Evolutionary conservation across 2,113 vertebrate genomes (phyloP).

Genomic region (Tyrannus savana): DNA sequence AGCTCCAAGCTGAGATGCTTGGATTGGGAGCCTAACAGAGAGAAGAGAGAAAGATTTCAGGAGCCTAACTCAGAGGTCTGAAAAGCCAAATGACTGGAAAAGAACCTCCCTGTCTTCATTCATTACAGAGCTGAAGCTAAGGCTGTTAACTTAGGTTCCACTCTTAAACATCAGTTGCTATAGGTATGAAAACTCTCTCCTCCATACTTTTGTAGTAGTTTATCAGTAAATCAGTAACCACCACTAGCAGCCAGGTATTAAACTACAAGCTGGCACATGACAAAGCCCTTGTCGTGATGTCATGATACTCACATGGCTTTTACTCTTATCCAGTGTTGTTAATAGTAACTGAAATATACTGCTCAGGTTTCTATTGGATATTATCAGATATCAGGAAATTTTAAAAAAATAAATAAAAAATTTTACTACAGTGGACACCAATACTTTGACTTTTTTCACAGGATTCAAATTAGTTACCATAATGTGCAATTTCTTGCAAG

Average conservation of each 20-base stretch:
- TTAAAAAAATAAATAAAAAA: background rate
- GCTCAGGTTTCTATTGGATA: background rate
- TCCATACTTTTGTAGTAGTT: background rate
- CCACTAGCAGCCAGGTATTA: background rate
- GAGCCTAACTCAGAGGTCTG: background rate
- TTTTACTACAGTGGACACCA: background rate
- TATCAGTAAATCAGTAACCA: background rate
- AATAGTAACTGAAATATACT: background rate
- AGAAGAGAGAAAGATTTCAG: background rate
- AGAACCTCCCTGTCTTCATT: background rate
- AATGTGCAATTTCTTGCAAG: background rate
- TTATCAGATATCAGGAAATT: background rate
- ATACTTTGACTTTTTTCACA: background rate
- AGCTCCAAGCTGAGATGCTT: background rate
- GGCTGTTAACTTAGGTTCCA: background rate
- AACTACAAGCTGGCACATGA: accelerated
- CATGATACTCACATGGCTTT: background rate
- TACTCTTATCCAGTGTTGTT: background rate
- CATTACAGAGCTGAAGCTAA: background rate
- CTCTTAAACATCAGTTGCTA: background rate
- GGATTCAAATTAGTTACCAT: background rate
- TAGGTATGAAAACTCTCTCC: background rate
- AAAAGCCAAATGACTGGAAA: background rate
- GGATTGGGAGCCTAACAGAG: background rate
- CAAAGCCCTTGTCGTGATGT: background rate